Evolutionary conservation across 2,113 vertebrate genomes (phyloP), one percentile per base, ranked within the genome.

Genomic region (Halichoeres trimaculatus): DNA sequence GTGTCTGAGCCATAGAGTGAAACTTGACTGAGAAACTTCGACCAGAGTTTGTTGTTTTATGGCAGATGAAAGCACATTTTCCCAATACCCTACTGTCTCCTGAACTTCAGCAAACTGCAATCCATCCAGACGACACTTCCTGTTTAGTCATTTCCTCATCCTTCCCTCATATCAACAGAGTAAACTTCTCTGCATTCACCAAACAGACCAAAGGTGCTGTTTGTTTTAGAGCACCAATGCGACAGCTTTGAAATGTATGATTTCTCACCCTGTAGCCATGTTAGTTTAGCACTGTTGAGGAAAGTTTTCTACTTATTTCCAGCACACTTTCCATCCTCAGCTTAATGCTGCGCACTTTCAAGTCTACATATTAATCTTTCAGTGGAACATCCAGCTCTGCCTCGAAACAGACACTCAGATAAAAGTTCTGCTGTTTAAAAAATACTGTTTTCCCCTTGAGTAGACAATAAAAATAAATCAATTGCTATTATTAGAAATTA

Each of bases 61-160:
- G 10, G 40, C 43, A 40, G 11, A 77, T 24, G 11, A 40, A 40
- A 43, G 23, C 14, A 14, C 24, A 35, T 26, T 47, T 59, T 35
- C 34, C 66, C 4, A 24, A 40, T 53, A 26, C 20, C n/a, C 8
- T 24, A 24, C 57, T 50, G 35, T 63, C 41, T 51, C 17, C 51
- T 34, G 43, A 57, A 22, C 5, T 7, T 38, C 34, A 48, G 20
- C 20, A 26, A 57, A 58, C 51, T 72, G 47, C 56, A 76, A 61
- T 43, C 40, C 57, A 57, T 58, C 19, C 22, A 52, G 34, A 38
- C 20, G 45, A 52, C 67, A 61, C 61, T 55, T 76, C 54, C 76
- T 78, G 56, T 74, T 81, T 41, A 56, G 54, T 26, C 50, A 57
- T 66, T 67, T 78, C 45, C 54, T 61, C 48, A 24, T 53, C 41